Base-by-base conservation (phyloP, 2,888 invertebrate genomes). In the Leucozona laternaria region DNA sequence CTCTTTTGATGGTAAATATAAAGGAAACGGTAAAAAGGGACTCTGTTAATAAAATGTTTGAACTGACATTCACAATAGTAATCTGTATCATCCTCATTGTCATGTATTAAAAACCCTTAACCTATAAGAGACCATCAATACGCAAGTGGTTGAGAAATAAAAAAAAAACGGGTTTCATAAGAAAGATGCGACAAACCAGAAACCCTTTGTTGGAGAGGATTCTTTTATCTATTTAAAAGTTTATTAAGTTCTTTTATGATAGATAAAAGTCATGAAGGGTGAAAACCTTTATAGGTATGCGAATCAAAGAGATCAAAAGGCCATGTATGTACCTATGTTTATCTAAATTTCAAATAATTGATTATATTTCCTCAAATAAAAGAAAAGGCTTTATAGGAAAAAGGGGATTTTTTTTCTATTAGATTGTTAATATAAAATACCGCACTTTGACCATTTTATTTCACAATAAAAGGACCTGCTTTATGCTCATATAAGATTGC, bases 151-250 rank as follows among this genome's bases (percentile, higher is more conserved):
- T 25, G 15, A 2, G 22, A 20, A 45, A 20, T 15, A 0, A 34
- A 31, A 11, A 11, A 28, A 28, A n/a, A n/a, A n/a, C n/a, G n/a
- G n/a, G n/a, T 62, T 28, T 45, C 13, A 31, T n/a, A 4, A 28
- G 22, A 62, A 43, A 50, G 50, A 62, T 53, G 73, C n/a, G n/a
- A n/a, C n/a, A n/a, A n/a, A 37, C 40, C 64, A 64, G n/a, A n/a
- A 22, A n/a, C 13, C 13, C 40, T 76, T 55, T 64, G 22, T 45
- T 11, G 0, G 0, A n/a, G 20, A 34, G 11, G 8, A 15, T 37
- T 13, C 43, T 31, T 34, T 48, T 64, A 20, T 48, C 37, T n/a
- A 6, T 43, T 45, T 43, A 5, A 17, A 34, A 58, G 28, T 13
- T 37, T 15, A n/a, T 48, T 15, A 15, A n/a, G 7, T 2, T 6